Percentiles rank a stretch among this genome's conserved stretches.
Evolutionary conservation across 2,113 vertebrate species (phyloP).

Genomic region (Perca fluviatilis): DNA sequence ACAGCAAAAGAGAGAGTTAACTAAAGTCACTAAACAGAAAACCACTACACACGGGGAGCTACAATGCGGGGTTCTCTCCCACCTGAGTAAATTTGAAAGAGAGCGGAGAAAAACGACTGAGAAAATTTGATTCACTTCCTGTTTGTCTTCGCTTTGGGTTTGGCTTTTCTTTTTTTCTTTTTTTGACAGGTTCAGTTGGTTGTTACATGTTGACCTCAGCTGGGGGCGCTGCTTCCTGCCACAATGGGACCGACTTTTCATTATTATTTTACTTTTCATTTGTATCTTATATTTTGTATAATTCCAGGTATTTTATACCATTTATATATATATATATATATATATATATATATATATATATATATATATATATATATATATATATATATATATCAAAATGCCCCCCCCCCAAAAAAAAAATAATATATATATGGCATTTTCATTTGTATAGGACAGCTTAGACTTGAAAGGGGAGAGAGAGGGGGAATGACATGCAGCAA

Average conservation of each 20-base stretch:
- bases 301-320: neutral
- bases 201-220: neutral
- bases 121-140: slow-evolving; percentile 11
- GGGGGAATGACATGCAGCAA: too few relatives aligned
- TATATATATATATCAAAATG: too few relatives aligned
- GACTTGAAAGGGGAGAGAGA: too few relatives aligned
- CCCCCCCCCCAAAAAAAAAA: too few relatives aligned
- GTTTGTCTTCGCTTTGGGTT: slow-evolving; percentile 1
- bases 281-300: neutral
- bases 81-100: neutral
- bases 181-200: neutral
- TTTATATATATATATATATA: neutral
- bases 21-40: neutral
- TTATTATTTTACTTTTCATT: neutral
- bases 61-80: neutral
- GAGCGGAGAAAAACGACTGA: neutral
- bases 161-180: neutral
- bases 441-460: too few relatives aligned
- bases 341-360: too few relatives aligned
- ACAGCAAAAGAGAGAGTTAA: neutral
- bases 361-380: too few relatives aligned
- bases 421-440: too few relatives aligned
- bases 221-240: neutral
- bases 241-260: too few relatives aligned
- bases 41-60: neutral